These are phyloP conservation scores for Strigamia crassipes DNA, from an alignment of 2,888 invertebrate genomes.

Conservation along the genomic window DNA sequence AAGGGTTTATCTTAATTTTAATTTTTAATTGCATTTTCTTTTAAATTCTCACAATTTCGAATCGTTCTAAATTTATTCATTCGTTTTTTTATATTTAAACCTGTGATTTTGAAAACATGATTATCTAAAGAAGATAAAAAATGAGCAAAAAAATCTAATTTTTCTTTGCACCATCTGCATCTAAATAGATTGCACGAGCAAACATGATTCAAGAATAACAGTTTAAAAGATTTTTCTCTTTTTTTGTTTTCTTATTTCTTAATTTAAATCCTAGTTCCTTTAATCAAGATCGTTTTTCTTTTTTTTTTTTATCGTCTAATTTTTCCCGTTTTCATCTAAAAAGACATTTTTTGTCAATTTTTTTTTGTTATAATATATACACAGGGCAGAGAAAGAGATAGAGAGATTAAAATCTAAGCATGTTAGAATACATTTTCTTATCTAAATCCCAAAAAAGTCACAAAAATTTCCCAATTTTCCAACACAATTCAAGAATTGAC, in stretches of 20 bases:
- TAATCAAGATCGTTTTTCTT: not conserved
- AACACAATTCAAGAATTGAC: not conserved
- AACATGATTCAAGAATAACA: slow-evolving; percentile 23
- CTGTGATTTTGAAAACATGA: not conserved
- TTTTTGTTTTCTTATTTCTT: not conserved
- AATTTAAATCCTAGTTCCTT: not conserved
- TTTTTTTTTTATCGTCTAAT: not conserved
- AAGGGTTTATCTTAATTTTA: not conserved
- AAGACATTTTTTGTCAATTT: not conserved
- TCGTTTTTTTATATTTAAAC: not conserved
- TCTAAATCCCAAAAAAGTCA: slow-evolving; percentile 5
- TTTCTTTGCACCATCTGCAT: not conserved
- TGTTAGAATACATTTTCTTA: not conserved
- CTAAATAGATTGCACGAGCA: slow-evolving; percentile 26
- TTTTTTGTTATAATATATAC: not conserved
- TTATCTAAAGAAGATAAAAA: not conserved
- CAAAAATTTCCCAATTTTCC: slow-evolving; percentile 2
- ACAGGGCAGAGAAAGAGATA: slow-evolving; percentile 3
- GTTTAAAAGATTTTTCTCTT: not conserved
- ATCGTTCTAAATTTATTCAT: not conserved
- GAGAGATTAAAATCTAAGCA: not conserved
- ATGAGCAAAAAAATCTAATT: not conserved
- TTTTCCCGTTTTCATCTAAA: not conserved
- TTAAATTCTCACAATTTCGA: not conserved
- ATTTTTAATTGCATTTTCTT: not conserved